These are phyloP conservation scores for Zenarchopterus dispar DNA, from an alignment of 2,797 vertebrate genomes.

Conservation along the genomic window DNA sequence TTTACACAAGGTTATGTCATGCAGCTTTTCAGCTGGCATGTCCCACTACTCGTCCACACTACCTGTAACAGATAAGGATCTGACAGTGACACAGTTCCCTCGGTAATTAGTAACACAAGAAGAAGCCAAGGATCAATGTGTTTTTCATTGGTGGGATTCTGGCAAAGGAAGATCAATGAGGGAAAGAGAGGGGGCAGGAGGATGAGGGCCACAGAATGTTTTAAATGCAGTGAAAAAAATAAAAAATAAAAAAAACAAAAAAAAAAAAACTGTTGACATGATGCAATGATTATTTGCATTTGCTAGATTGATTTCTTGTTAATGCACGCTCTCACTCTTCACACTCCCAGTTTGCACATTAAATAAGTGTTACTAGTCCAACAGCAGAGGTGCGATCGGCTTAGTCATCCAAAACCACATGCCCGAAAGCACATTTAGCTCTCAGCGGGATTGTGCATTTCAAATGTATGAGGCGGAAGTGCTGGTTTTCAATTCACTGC, in stretches of 20 bases:
- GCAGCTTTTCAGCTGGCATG: conserved; percentile 60
- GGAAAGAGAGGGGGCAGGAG: conserved; percentile 35
- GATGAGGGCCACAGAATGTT: conserved; percentile 49
- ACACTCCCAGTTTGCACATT: conserved; percentile 48
- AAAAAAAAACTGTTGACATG: conserved; percentile 20
- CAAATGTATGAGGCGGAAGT: conserved; percentile 52
- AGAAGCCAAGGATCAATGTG: conserved; percentile 76
- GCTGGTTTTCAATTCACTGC: conserved; percentile 49
- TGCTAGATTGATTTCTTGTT: conserved; percentile 60
- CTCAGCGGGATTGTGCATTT: conserved; percentile 50
- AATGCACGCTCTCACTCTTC: conserved; percentile 29
- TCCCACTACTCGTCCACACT: conserved; percentile 67
- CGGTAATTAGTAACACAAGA: conserved; percentile 78
- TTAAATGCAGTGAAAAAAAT: conserved; percentile 24
- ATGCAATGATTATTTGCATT: conserved; percentile 62
- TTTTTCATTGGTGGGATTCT: conserved; percentile 70
- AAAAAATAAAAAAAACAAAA: conserved; percentile 6
- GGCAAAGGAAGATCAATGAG: conserved; percentile 63
- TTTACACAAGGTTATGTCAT: conserved; percentile 66
- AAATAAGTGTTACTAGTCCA: conserved; percentile 46
- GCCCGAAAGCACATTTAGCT: conserved; percentile 35
- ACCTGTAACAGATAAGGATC: conserved; percentile 67
- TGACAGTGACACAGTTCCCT: conserved; percentile 73
- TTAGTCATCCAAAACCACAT: conserved; percentile 27
- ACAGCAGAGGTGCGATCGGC: conserved; percentile 23